These are phyloP conservation scores for Etheostoma perlongum DNA, from an alignment of 2,797 vertebrate genomes.

Conservation along the genomic window DNA sequence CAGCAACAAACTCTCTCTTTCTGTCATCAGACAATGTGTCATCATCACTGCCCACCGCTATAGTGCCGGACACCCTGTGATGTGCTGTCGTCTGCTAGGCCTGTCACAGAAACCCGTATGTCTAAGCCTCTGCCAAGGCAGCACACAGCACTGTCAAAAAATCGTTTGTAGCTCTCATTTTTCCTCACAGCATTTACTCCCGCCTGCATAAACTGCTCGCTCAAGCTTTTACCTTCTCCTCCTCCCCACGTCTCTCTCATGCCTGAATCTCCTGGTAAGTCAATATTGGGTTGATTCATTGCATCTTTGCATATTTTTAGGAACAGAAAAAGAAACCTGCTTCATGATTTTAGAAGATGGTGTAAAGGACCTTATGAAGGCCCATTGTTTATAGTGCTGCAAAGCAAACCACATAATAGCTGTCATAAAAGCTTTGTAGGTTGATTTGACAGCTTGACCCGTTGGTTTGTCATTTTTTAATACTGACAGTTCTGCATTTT, in stretches of 20 bases:
- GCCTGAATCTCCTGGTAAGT: conserved; percentile 21
- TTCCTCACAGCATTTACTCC: conserved; percentile 28
- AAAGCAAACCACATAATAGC: conserved; percentile 14
- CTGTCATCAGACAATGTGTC: conserved; percentile 53
- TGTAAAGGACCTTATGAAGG: not conserved
- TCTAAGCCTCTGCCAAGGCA: conserved; percentile 48
- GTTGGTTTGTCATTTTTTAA: conserved; percentile 44
- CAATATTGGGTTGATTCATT: conserved; percentile 31
- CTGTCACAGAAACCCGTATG: conserved; percentile 46
- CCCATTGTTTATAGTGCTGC: conserved; percentile 21
- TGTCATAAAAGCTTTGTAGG: conserved; percentile 30
- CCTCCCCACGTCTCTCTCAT: not conserved
- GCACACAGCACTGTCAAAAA: conserved; percentile 42
- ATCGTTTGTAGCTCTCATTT: conserved; percentile 36
- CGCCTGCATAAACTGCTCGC: conserved; percentile 26
- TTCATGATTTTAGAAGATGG: conserved; percentile 25
- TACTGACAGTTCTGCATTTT: conserved; percentile 53
- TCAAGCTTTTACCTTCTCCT: conserved; percentile 31
- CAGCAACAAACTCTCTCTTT: conserved; percentile 49
- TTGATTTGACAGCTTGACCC: conserved; percentile 49
- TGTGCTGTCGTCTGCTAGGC: conserved; percentile 50
- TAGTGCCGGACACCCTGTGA: conserved; percentile 40
- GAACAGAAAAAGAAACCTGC: not conserved
- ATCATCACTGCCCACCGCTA: conserved; percentile 43
- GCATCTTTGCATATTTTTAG: conserved; percentile 25